Base-by-base conservation (phyloP, 2,113 vertebrate genomes). In the Corvus moneduloides region DNA sequence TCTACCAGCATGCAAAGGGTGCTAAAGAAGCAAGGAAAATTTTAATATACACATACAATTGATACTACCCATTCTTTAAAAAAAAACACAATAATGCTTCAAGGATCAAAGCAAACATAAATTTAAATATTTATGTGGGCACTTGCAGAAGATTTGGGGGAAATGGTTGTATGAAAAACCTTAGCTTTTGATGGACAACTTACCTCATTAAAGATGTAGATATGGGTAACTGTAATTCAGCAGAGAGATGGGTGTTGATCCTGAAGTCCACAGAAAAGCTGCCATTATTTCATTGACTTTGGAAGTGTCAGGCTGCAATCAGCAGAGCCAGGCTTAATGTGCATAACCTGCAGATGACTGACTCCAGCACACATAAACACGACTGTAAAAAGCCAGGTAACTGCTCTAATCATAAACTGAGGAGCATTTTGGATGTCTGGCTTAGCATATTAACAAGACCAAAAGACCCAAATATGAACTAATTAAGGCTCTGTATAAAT, bases 361-460 rank as follows among this genome's bases (percentile, higher is more conserved):
- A 52, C 84, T 90, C 13, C 0, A 33, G 51, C 17, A 67, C 83
- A 61, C 22, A 79, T 14, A 68, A 87, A 67, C 71, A 37, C 81
- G 61, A 80, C 22, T 51, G 61, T 51, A 77, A 72, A 48, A 43
- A 4, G 8, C 33, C 59, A 61, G 56, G 59, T 90, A 82, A 90
- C 91, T 91, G 68, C 64, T 91, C 82, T 69, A 66, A 46, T 80
- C 66, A 62, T 33, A 69, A 84, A 82, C 63, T 79, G 80, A 94
- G 90, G 44, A 86, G 67, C 32, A 28, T 80, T 92, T 91, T 89
- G 93, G 64, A 89, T 82, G 71, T 63, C 88, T 91, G 88, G 35
- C 58, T 94, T 93, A 67, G 88, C 93, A 96, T 92, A 91, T 74
- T 95, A 96, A 95, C 51, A n/a, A 97, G 92, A 84, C 41, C 48